These are phyloP conservation scores for Hypomecis atomaria DNA, from an alignment of 2,888 invertebrate species.

Conservation along the genomic window DNA sequence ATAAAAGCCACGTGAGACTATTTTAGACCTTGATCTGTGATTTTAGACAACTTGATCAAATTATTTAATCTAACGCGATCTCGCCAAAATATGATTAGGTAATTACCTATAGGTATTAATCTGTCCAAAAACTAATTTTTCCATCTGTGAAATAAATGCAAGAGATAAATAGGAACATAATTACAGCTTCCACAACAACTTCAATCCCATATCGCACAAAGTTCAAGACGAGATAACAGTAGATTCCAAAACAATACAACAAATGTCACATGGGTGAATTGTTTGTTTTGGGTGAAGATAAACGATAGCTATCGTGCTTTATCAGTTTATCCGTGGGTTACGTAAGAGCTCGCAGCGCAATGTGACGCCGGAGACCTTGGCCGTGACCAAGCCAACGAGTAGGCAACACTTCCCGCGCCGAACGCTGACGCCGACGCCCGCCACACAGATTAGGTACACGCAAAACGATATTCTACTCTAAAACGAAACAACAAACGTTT, in stretches of 20 bases:
- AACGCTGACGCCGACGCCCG: constrained; percentile 49
- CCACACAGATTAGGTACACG: constrained; percentile 61
- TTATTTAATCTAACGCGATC: constrained; percentile 2
- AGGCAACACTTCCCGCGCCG: constrained; percentile 69
- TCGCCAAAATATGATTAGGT: too few relatives aligned
- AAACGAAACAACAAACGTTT: constrained; percentile 10
- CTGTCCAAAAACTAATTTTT: too few relatives aligned
- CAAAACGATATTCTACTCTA: constrained; percentile 50
- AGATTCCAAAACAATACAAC: constrained; percentile 31
- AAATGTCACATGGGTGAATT: constrained; percentile 30
- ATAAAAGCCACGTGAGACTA: constrained; percentile 17
- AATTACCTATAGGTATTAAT: too few relatives aligned
- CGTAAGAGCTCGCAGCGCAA: constrained; percentile 67
- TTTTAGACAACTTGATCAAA: constrained; percentile 5
- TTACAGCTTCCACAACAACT: neutral
- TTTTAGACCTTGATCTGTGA: too few relatives aligned
- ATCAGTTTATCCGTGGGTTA: constrained; percentile 65
- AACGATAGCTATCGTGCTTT: constrained; percentile 57
- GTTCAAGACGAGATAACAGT: neutral
- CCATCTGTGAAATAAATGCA: too few relatives aligned
- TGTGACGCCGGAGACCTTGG: constrained; percentile 75
- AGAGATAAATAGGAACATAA: too few relatives aligned
- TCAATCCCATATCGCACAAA: neutral
- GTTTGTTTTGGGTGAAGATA: constrained; percentile 45
- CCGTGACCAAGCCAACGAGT: constrained; percentile 75